Evolutionary conservation across 2,797 vertebrate genomes (phyloP).

Genomic region (Danionella dracula): DNA sequence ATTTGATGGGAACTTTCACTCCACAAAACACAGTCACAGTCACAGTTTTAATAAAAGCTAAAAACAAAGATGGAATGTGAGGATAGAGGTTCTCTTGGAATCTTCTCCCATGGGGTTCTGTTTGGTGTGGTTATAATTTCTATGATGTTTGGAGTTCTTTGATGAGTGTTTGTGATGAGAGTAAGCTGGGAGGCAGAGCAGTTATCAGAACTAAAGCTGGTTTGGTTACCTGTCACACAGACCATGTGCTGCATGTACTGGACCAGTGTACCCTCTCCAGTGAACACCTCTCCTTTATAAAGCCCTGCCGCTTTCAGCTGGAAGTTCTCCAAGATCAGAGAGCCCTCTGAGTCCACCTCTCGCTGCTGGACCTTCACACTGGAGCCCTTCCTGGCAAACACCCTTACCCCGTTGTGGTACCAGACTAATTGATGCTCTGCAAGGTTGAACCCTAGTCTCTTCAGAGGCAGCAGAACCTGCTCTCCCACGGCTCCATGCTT

Average conservation of each 20-base stretch:
- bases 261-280: not conserved
- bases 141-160: too few relatives aligned
- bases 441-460: accelerated
- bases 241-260: not conserved
- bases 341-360: accelerated
- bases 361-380: accelerated
- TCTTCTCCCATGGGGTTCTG: too few relatives aligned
- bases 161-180: too few relatives aligned
- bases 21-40: not conserved
- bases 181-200: too few relatives aligned
- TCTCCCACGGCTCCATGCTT: not conserved
- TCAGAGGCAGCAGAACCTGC: not conserved
- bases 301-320: not conserved
- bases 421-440: accelerated
- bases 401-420: accelerated
- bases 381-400: accelerated
- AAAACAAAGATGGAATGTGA: too few relatives aligned
- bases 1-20: too few relatives aligned
- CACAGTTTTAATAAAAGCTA: too few relatives aligned
- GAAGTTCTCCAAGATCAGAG: not conserved
- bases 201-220: not conserved
- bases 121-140: too few relatives aligned
- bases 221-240: not conserved
- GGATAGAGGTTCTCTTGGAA: too few relatives aligned
- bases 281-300: accelerated